These are phyloP conservation scores for Hypotaenidia philippensis DNA, from an alignment of 2,797 vertebrate species.

Conservation along the genomic window DNA sequence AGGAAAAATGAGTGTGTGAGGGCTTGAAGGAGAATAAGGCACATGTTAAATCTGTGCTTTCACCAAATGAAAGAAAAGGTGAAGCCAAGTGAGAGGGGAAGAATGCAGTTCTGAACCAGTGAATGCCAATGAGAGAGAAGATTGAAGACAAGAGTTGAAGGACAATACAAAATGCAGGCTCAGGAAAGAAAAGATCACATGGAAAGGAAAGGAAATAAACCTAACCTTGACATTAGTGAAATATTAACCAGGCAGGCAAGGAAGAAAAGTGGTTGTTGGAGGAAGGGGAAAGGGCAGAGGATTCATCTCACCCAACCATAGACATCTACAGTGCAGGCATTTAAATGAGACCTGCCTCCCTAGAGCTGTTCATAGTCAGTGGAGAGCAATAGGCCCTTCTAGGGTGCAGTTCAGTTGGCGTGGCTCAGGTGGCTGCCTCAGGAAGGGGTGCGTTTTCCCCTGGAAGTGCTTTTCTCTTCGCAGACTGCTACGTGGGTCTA, in stretches of 20 bases:
- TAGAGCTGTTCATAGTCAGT: background rate
- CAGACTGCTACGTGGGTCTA: background rate
- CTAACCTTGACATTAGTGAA: slow-evolving; percentile 19
- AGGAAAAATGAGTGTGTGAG: background rate
- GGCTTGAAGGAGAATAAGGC: background rate
- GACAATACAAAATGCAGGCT: background rate
- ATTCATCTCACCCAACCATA: background rate
- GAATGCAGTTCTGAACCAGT: background rate
- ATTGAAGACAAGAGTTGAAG: background rate
- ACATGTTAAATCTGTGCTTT: background rate
- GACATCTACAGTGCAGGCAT: background rate
- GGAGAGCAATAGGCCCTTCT: background rate
- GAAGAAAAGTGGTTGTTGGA: background rate
- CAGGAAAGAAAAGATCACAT: background rate
- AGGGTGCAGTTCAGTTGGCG: background rate
- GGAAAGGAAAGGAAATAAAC: slow-evolving; percentile 5
- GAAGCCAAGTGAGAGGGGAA: background rate
- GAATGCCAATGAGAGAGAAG: background rate
- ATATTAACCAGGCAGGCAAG: slow-evolving; percentile 29
- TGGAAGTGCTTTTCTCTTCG: background rate
- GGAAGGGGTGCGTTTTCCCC: background rate
- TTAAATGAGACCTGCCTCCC: background rate
- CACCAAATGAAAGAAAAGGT: background rate
- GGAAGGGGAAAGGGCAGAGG: background rate
- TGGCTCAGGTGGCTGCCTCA: background rate